Conservation (phyloP, 2,113 vertebrate genomes). For the Origma solitaria region DNA sequence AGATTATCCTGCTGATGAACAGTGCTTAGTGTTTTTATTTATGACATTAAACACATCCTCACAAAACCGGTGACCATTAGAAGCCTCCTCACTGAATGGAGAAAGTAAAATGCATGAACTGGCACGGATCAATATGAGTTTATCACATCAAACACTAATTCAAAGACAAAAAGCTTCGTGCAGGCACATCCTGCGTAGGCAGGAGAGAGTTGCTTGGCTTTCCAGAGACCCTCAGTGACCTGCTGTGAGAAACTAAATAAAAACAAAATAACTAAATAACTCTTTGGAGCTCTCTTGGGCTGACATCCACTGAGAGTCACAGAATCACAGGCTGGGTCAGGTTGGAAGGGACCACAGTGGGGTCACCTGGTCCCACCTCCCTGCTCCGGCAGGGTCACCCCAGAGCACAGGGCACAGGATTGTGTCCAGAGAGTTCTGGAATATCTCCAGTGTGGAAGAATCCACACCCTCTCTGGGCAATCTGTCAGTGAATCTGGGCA, state of each 20-base stretch:
- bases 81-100: background rate
- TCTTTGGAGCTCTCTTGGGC: background rate
- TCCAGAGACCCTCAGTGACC: background rate
- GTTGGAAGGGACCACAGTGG: background rate
- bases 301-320: background rate
- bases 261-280: background rate
- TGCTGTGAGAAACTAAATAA: background rate
- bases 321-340: background rate
- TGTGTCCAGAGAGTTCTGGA: background rate
- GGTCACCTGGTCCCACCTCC: background rate
- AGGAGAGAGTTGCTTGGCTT: background rate
- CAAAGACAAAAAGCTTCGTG: background rate
- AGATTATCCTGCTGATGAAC: background rate
- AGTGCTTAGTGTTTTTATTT: background rate
- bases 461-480: background rate
- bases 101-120: background rate
- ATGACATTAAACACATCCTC: background rate
- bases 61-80: background rate
- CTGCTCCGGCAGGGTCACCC: background rate
- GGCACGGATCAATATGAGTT: background rate
- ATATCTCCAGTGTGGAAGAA: background rate
- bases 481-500: background rate
- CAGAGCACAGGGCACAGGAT: fast-evolving
- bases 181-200: background rate
- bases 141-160: background rate